Evolutionary conservation across 1,140 invertebrate species (phyloP), one percentile per base, ranked within the genome.

Genomic region (Helicoverpa armigera): DNA sequence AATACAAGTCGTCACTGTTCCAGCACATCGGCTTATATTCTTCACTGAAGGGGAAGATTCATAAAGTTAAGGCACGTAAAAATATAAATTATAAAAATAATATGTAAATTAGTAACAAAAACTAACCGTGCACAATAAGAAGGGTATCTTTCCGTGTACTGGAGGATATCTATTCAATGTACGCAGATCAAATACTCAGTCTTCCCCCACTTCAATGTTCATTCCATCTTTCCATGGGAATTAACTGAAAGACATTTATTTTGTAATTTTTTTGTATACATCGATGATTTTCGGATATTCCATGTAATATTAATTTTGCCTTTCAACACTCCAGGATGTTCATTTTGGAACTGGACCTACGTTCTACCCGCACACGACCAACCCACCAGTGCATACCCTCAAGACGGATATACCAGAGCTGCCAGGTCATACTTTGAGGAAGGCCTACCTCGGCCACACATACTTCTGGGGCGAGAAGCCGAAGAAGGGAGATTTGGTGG

Each of bases 11-110:
- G 4, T 99, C 98, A 0, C 95, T 99, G 0, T 99, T 99, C 91
- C 98, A 99, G 95, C 99, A 99, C 89, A 98, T 99, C 84, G 99
- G 99, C 12, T 97, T 98, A 7, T 98, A 99, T 90, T 99, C 99
- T 0, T 99, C 99, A 0, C 95, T 99, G 0, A 98, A 98, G 94
- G 99, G 99, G 81, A 99, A 99, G 96, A 98, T 99, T 67, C 99
- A 99, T 90, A 99, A 99, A 95, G 95, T 99, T 0, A 99, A 99
- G 96, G 98, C 98, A 95, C 86, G 87, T 81, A 77, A 23, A 23
- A 23, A 23, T 23, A 23, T 23, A 23, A 23, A 23, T 23, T 23
- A 23, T 23, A 23, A 23, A n/a, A n/a, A n/a, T n/a, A n/a, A n/a
- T n/a, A n/a, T n/a, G n/a, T n/a, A n/a, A n/a, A n/a, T n/a, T n/a